Evolutionary conservation across 2,888 invertebrate species (phyloP), one percentile per base, ranked within the genome.

Genomic region (Apomyelois bistriatella): DNA sequence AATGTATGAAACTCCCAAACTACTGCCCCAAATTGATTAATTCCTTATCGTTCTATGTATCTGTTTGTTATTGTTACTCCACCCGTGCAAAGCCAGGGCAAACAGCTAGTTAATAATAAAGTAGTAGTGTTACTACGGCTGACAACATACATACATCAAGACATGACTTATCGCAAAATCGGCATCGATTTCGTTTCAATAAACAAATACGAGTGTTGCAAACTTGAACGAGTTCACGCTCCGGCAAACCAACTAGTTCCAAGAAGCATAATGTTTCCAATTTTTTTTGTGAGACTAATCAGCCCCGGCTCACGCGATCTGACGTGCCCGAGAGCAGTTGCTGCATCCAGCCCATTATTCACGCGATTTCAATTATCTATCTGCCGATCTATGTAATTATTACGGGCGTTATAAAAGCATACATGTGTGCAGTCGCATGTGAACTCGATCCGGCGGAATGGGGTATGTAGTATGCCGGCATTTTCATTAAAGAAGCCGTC

Each of bases 401-500:
- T 72, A 68, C 61, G 60, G 60, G 59, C 65, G 61, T 62, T 65
- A 64, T 62, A 63, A 67, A 60, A 62, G 66, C 59, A 65, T 68
- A 61, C 63, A 63, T 64, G 70, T 52, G 54, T 54, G 54, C 28
- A 53, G 58, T 55, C 55, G 57, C 52, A 53, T 54, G 50, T 51
- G 48, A 54, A 53, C 51, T 49, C 53, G 51, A 50, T 49, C 53
- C 53, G 32, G 52, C 13, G 47, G 37, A 28, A 36, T 50, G 53
- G 13, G 41, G 53, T 43, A 56, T 51, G 55, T 48, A 48, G 65
- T 66, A 72, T 74, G 76, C 75, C 70, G 79, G 83, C 76, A 85
- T 86, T 84, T 85, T 82, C 82, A 86, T 85, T 88, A 86, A 82
- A 85, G 85, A 79, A 82, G 81, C 82, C 80, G 82, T 82, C 82